Conservation (phyloP, 2,113 vertebrate species). For the Apaloderma vittatum region DNA sequence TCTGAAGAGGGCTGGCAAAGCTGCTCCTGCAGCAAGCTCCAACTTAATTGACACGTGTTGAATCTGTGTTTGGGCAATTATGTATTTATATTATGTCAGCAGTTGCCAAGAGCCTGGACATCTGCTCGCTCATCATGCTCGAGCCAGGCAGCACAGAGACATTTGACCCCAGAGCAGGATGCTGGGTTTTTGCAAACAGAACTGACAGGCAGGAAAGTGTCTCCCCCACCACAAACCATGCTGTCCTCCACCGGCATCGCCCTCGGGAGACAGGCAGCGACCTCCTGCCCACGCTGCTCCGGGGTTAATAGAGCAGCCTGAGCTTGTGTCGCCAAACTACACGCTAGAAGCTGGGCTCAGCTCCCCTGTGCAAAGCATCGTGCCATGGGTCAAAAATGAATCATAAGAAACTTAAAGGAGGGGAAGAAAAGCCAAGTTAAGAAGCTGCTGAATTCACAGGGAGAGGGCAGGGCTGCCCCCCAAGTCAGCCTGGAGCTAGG, state of each 20-base stretch:
- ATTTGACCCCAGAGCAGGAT: conserved; percentile 13
- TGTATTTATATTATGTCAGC: conserved; percentile 58
- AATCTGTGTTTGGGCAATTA: conserved; percentile 45
- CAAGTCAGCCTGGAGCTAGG: background rate
- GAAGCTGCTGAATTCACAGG: background rate
- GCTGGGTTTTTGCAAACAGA: background rate
- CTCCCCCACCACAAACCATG: background rate
- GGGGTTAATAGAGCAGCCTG: background rate
- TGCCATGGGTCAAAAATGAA: background rate
- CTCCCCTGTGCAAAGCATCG: fast-evolving
- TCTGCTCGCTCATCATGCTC: conserved; percentile 10
- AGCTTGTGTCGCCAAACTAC: background rate
- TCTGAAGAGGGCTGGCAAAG: background rate
- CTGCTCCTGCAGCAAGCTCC: conserved; percentile 12
- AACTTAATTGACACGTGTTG: conserved; percentile 16
- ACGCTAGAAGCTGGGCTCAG: background rate
- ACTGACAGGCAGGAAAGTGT: background rate
- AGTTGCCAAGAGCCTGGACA: conserved; percentile 45
- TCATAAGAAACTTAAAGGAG: background rate
- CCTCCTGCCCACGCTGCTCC: background rate
- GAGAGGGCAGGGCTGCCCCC: background rate
- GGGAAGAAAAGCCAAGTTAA: background rate
- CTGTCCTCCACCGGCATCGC: fast-evolving
- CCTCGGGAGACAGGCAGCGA: background rate
- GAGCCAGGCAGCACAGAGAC: background rate